Conservation (phyloP, 2,113 vertebrate genomes). For the Xiphophorus hellerii region DNA sequence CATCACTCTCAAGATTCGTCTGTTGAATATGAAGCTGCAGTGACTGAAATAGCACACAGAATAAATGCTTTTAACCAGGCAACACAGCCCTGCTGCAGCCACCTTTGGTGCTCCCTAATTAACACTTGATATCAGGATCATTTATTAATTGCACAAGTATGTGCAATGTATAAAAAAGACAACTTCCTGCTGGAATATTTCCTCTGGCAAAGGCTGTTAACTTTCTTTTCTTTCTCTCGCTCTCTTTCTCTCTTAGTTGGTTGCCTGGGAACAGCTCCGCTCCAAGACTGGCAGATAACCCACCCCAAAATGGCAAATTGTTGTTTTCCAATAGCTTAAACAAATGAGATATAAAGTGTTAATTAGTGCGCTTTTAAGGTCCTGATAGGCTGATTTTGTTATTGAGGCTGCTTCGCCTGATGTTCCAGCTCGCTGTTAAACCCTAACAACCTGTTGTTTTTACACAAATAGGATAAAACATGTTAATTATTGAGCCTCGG, state of each 20-base stretch:
- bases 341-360: conserved; percentile 5
- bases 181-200: conserved; percentile 1
- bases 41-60: conserved; percentile 26
- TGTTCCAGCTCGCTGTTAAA: conserved; percentile 7
- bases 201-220: conserved; percentile 6
- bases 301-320: not conserved
- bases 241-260: not conserved
- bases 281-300: conserved; percentile 7
- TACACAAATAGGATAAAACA: conserved; percentile 4
- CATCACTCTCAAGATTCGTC: not conserved
- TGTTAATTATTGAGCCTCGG: conserved; percentile 4
- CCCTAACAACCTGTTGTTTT: conserved; percentile 8
- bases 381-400: not conserved
- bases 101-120: not conserved
- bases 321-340: conserved; percentile 23
- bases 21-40: conserved; percentile 11
- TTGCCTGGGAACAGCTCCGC: conserved; percentile 37
- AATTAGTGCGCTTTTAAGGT: not conserved
- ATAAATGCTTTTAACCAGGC: not conserved
- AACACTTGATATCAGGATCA: conserved; percentile 1
- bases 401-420: not conserved
- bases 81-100: conserved; percentile 9
- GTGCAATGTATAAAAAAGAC: not conserved
- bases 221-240: not conserved
- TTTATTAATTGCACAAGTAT: conserved; percentile 4